phyloP scores from a whole-genome alignment of 2,797 vertebrate genomes.

The Clarias laeviceps region DNA sequence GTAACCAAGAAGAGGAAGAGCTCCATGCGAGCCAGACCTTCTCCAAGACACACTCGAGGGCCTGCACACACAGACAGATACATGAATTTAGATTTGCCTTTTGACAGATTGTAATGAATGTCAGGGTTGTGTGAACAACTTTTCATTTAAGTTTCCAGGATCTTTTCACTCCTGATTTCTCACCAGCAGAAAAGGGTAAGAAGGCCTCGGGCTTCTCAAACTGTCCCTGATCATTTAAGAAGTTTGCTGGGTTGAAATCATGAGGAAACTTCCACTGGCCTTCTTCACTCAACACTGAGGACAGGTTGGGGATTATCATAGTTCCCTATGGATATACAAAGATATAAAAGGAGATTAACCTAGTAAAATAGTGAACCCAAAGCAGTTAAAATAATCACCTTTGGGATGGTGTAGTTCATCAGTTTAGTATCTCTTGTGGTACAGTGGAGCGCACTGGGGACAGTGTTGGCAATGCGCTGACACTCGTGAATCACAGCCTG shows the following conservation, averaged over 20 bases:
- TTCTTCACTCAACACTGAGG: conserved; percentile 67
- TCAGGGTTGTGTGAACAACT: background rate
- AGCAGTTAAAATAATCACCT: conserved; percentile 58
- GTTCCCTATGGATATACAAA: background rate
- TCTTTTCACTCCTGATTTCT: conserved; percentile 20
- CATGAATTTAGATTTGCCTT: background rate
- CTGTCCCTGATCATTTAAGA: conserved; percentile 70
- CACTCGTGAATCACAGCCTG: conserved; percentile 77
- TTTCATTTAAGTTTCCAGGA: background rate
- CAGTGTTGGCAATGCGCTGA: conserved; percentile 66
- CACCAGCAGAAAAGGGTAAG: conserved; percentile 75
- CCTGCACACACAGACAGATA: conserved; percentile 9
- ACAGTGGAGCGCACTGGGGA: conserved; percentile 73
- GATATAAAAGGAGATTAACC: no score
- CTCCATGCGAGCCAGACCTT: conserved; percentile 38
- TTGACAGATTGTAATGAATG: background rate
- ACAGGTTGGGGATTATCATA: conserved; percentile 70
- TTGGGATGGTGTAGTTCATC: conserved; percentile 77
- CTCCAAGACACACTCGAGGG: conserved; percentile 48
- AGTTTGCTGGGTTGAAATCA: conserved; percentile 74
- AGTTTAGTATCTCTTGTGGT: conserved; percentile 74
- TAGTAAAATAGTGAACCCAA: no score
- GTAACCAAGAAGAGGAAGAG: conserved; percentile 72
- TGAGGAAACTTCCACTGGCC: conserved; percentile 73
- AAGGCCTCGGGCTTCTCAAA: conserved; percentile 77